These are phyloP conservation scores for Perognathus longimembris DNA, from an alignment of 2,113 vertebrate genomes.

Conservation along the genomic window DNA sequence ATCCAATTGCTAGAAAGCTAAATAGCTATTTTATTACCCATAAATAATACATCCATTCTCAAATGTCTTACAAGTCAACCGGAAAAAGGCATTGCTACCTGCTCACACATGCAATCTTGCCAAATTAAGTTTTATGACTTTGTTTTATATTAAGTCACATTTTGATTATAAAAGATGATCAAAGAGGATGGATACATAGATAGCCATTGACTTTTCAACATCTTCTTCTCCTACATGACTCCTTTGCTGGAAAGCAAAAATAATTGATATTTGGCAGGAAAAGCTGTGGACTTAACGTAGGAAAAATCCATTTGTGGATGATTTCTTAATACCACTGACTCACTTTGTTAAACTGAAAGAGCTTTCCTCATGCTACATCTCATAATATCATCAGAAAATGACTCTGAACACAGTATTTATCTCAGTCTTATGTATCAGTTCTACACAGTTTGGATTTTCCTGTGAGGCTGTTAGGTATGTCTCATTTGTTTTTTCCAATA, in stretches of 20 bases:
- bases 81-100: background rate
- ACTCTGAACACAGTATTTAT: background rate
- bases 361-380: background rate
- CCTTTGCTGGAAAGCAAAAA: conserved; percentile 44
- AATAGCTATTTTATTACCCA: conserved; percentile 4
- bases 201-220: too few species aligned
- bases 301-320: background rate
- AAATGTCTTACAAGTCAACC: background rate
- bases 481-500: background rate
- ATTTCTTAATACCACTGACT: background rate
- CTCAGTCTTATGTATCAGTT: background rate
- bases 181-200: too few species aligned
- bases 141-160: background rate
- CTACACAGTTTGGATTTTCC: background rate
- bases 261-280: background rate
- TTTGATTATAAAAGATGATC: background rate
- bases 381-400: background rate
- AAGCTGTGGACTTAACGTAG: background rate
- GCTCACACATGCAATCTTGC: background rate
- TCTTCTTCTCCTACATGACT: background rate
- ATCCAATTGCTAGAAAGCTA: background rate
- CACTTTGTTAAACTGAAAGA: background rate
- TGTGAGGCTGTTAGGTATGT: background rate
- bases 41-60: background rate
- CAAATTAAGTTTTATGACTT: background rate